Conservation (phyloP, 2,113 vertebrate genomes). For the Paradoxurus hermaphroditus region DNA sequence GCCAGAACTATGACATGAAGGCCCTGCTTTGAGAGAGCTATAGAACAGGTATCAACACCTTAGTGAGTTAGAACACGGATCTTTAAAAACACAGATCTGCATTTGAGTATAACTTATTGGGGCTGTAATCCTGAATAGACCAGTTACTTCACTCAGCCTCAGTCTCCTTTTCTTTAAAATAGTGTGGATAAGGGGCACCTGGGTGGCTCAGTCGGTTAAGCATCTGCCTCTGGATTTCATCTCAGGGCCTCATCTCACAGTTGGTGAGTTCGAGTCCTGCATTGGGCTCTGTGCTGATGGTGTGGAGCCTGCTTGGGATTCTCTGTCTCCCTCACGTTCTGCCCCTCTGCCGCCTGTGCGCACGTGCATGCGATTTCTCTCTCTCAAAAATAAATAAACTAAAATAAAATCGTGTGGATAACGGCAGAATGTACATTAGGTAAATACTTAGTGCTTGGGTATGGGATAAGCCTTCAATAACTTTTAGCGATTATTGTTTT, state of each 20-base stretch:
- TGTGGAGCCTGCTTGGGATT: too few relatives aligned
- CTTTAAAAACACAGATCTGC: background rate
- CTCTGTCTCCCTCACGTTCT: too few relatives aligned
- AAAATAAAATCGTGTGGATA: background rate
- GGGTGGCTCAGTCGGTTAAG: too few relatives aligned
- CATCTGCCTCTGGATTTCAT: too few relatives aligned
- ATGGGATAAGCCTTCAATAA: background rate
- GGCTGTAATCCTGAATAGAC: background rate
- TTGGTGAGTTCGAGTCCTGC: too few relatives aligned
- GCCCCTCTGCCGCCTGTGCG: too few relatives aligned
- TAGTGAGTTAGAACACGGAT: background rate
- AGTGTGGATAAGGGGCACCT: background rate
- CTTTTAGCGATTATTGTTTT: constrained; percentile 28
- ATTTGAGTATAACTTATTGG: background rate
- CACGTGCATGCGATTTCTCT: too few relatives aligned
- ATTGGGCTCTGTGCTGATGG: too few relatives aligned
- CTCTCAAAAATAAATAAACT: too few relatives aligned
- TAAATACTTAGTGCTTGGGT: background rate
- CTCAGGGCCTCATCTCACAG: too few relatives aligned
- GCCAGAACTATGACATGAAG: background rate
- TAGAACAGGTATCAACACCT: background rate
- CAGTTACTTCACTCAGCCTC: background rate
- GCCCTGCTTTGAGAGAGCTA: background rate
- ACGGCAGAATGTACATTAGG: background rate
- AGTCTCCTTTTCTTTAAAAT: constrained; percentile 21